A percentile compares a stretch with the other conserved stretches of the same genome.
phyloP scores from a whole-genome alignment of 2,888 invertebrate species.

The Harpalus rubripes region DNA sequence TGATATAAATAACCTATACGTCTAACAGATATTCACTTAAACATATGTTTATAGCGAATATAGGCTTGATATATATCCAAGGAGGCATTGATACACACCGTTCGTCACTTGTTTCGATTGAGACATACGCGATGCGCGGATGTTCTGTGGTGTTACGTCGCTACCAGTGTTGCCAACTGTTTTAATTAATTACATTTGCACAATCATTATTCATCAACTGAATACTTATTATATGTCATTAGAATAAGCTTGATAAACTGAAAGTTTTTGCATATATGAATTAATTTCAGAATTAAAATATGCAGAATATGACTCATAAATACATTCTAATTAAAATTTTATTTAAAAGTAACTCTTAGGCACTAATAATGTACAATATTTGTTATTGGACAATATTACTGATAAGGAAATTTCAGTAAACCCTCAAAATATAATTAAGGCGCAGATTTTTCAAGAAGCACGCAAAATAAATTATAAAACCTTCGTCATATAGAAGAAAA shows the following conservation, averaged over 20 bases:
- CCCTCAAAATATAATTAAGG: too few relatives aligned
- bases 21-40: background rate
- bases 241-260: background rate
- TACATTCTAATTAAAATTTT: too few relatives aligned
- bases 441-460: too few relatives aligned
- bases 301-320: too few relatives aligned
- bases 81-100: background rate
- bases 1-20: background rate
- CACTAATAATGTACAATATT: too few relatives aligned
- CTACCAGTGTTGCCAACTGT: background rate
- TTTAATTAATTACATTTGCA: background rate
- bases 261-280: background rate
- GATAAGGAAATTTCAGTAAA: too few relatives aligned
- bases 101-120: background rate
- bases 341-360: too few relatives aligned
- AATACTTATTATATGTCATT: background rate
- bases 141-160: background rate
- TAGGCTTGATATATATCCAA: background rate
- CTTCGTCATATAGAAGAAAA: too few relatives aligned
- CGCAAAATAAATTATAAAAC: too few relatives aligned
- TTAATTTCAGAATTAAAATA: background rate
- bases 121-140: background rate
- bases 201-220: background rate
- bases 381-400: too few relatives aligned
- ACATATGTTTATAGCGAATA: background rate